A percentile compares a stretch with the other conserved stretches of the same genome.
phyloP scores from a whole-genome alignment of 1,140 invertebrate species.

The Magallana gigas region DNA sequence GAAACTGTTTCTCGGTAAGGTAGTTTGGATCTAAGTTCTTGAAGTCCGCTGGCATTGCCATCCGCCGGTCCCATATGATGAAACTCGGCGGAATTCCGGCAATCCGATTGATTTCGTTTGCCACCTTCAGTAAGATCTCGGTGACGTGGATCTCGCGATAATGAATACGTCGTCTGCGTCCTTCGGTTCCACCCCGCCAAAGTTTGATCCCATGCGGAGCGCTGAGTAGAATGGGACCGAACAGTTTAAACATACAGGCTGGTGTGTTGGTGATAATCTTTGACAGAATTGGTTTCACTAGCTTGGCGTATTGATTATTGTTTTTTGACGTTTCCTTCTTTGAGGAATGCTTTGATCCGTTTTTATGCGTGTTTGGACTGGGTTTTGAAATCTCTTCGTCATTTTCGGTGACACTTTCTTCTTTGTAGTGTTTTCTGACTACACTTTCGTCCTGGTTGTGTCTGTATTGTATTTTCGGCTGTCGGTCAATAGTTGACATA shows the following conservation, averaged over 20 bases:
- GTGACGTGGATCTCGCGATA: slow-evolving; percentile 55
- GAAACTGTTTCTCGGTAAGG: slow-evolving; percentile 55
- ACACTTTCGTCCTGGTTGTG: background rate
- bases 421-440: background rate
- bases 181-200: slow-evolving; percentile 58
- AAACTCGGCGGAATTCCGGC: slow-evolving; percentile 58
- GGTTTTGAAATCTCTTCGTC: slow-evolving; percentile 13
- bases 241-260: slow-evolving; percentile 54
- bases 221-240: slow-evolving; percentile 55
- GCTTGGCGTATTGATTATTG: slow-evolving; percentile 21
- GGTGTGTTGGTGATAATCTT: slow-evolving; percentile 48
- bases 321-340: slow-evolving; percentile 20
- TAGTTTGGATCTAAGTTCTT: slow-evolving; percentile 58
- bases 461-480: background rate
- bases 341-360: background rate
- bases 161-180: slow-evolving; percentile 52
- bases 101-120: slow-evolving; percentile 48
- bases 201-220: slow-evolving; percentile 59
- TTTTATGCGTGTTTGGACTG: slow-evolving; percentile 1
- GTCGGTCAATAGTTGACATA: background rate
- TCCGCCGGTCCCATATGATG: slow-evolving; percentile 55
- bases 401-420: background rate
- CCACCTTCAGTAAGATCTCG: slow-evolving; percentile 54
- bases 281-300: slow-evolving; percentile 47
- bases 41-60: slow-evolving; percentile 55